These are phyloP conservation scores for Lycaena phlaeas DNA, from an alignment of 2,888 invertebrate genomes.

Conservation along the genomic window DNA sequence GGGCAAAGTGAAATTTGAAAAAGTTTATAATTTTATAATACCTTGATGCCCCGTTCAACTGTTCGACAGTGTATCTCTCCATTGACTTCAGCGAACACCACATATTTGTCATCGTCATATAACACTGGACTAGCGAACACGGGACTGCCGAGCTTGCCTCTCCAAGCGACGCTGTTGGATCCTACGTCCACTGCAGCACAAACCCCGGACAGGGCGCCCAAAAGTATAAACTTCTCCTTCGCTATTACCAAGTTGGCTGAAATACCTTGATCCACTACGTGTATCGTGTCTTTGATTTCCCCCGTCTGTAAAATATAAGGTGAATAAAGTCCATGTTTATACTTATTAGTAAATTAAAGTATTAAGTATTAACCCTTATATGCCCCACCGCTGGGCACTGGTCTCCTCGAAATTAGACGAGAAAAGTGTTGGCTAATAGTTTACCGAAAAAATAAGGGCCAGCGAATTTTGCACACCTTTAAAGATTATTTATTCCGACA, in stretches of 20 bases:
- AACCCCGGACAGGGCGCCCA: slow-evolving; percentile 74
- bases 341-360: no score
- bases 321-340: no score
- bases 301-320: slow-evolving; percentile 61
- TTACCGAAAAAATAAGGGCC: no score
- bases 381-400: no score
- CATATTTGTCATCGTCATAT: slow-evolving; percentile 65
- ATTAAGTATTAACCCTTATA: no score
- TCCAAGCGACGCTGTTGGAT: slow-evolving; percentile 74
- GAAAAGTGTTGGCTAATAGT: no score
- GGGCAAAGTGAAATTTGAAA: no score
- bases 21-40: no score
- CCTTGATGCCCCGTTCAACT: slow-evolving; percentile 62
- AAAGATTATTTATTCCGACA: no score
- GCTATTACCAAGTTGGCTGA: slow-evolving; percentile 59
- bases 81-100: slow-evolving; percentile 69
- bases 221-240: slow-evolving; percentile 44
- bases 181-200: slow-evolving; percentile 66
- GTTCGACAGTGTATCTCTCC: slow-evolving; percentile 72
- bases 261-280: slow-evolving; percentile 54
- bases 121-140: slow-evolving; percentile 77
- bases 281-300: slow-evolving; percentile 36
- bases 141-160: slow-evolving; percentile 69
- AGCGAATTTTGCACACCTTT: no score
- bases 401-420: no score